Conservation (phyloP, 2,113 vertebrate species). For the Datnioides undecimradiatus region DNA sequence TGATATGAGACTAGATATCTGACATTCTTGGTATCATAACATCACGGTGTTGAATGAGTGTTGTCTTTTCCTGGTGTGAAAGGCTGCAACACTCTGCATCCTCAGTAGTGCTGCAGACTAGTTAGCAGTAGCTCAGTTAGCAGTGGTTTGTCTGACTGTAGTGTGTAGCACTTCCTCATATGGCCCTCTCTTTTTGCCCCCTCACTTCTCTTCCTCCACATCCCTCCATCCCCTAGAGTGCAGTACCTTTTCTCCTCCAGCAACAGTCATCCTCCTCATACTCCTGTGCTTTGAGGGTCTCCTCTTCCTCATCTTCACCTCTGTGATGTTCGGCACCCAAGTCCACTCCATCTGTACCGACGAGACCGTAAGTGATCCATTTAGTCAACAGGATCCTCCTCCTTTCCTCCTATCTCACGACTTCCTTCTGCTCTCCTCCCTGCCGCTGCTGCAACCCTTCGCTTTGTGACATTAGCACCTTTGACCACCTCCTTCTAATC, state of each 20-base stretch:
- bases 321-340: conserved; percentile 99
- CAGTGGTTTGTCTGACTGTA: background rate
- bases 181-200: conserved; percentile 51
- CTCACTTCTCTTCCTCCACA: conserved; percentile 45
- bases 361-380: conserved; percentile 92
- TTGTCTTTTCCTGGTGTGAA: no score
- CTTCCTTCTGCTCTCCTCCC: background rate
- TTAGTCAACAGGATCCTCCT: conserved; percentile 16
- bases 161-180: conserved; percentile 29
- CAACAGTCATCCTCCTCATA: conserved; percentile 97
- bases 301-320: conserved; percentile 99
- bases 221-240: conserved; percentile 88
- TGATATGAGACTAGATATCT: no score
- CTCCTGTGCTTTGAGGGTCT: conserved; percentile 97
- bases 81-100: background rate
- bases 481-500: background rate
- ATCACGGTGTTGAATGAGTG: no score
- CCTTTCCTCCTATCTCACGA: background rate
- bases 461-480: conserved; percentile 11
- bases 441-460: conserved; percentile 13
- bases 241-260: conserved; percentile 97
- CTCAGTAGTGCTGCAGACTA: background rate
- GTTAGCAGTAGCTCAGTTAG: background rate
- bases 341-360: conserved; percentile 99
- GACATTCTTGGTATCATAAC: no score